Evolutionary conservation across 2,113 vertebrate genomes (phyloP), one percentile per base, ranked within the genome.

Genomic region (Lampris incognitus): DNA sequence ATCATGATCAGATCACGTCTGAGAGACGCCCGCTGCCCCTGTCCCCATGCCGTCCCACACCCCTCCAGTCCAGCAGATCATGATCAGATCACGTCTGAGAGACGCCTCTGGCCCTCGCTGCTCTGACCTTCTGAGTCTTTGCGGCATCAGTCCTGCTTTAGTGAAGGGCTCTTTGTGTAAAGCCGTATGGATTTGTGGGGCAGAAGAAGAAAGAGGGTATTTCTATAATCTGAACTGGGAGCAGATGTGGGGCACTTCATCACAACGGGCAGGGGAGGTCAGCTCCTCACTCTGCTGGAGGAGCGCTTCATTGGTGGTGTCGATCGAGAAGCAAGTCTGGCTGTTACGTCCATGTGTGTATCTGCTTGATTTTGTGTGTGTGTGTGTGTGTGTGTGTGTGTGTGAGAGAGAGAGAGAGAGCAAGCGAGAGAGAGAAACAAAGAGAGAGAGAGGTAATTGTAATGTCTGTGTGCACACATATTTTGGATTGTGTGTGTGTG

Each of bases 161-260:
- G 65, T 54, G 65, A 41, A n/a, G 49, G 2, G 10, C 51, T 63
- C 40, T 59, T 36, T 57, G 11, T 63, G 8, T n/a, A n/a, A 48
- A 13, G 6, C 61, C 42, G 36, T n/a, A 63, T 68, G 58, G 58
- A 51, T 9, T 61, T 56, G 11, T 24, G 24, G 24, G 48, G 38
- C 13, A 9, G 48, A n/a, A 11, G 58, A 36, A 57, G 67, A 62
- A 6, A 55, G 55, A 39, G 69, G 41, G 72, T 58, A 42, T 63
- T 49, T 63, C 71, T 54, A 58, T 75, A 69, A 70, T 76, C 63
- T 76, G 56, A 11, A 64, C 72, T 76, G 68, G 61, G 37, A 68
- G 41, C 69, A 62, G 74, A 66, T 85, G 65, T 49, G 55, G n/a
- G 1, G 48, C 61, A 10, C 42, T 4, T 50, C 10, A 56, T 41